Evolutionary conservation across 2,888 invertebrate species (phyloP).

Genomic region (Beris chalybata): DNA sequence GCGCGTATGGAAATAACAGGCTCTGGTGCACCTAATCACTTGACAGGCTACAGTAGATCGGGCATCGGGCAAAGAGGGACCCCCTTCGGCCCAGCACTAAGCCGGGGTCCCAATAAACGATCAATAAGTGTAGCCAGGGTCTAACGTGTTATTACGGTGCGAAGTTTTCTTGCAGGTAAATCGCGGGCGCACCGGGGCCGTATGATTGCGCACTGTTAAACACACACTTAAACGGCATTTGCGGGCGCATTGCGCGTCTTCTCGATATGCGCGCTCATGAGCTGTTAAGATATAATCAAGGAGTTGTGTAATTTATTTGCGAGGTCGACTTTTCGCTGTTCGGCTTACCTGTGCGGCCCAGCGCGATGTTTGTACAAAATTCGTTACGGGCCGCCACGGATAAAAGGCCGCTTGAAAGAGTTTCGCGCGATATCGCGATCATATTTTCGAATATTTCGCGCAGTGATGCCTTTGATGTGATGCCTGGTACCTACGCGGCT

Average conservation of each 20-base stretch:
- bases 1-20: constrained; percentile 24
- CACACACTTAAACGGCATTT: constrained; percentile 33
- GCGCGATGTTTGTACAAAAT: constrained; percentile 36
- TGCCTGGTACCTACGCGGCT: too few relatives aligned
- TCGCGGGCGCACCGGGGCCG: constrained; percentile 1
- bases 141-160: constrained; percentile 34
- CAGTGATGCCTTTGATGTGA: too few relatives aligned
- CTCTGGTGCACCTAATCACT: constrained; percentile 16
- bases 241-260: constrained; percentile 35
- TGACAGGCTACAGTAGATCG: constrained; percentile 32
- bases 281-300: constrained; percentile 35
- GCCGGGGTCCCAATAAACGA: constrained; percentile 31
- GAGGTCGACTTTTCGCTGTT: constrained; percentile 19
- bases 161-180: not conserved
- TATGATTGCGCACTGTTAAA: constrained; percentile 31
- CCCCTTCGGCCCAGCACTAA: not conserved
- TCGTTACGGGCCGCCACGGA: constrained; percentile 34
- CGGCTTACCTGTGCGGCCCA: constrained; percentile 17
- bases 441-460: not conserved
- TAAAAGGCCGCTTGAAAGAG: constrained; percentile 14
- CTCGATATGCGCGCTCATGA: constrained; percentile 36
- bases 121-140: constrained; percentile 20
- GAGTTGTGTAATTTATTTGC: constrained; percentile 38
- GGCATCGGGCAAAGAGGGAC: not conserved
- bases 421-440: constrained; percentile 26